A percentile compares a stretch with the other conserved stretches of the same genome.
Evolutionary conservation across 2,113 vertebrate genomes (phyloP).

Genomic region (Bothrops jararaca): DNA sequence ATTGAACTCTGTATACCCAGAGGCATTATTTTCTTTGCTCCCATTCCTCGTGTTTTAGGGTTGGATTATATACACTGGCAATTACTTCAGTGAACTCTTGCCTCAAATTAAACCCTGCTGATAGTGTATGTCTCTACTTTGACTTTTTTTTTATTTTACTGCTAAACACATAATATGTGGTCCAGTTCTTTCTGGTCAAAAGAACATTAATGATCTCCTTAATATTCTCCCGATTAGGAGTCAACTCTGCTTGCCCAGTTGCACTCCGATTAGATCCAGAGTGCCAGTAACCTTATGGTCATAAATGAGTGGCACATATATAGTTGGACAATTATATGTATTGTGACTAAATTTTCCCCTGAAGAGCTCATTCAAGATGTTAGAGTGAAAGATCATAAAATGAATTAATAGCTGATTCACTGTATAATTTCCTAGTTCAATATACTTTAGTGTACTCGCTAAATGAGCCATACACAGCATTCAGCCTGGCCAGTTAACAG

Average conservation of each 20-base stretch:
- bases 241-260: constrained; percentile 47
- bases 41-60: background rate
- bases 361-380: constrained; percentile 82
- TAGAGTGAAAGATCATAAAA: constrained; percentile 85
- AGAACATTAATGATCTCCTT: constrained; percentile 7
- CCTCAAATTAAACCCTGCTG: background rate
- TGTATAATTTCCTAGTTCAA: constrained; percentile 90
- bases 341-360: constrained; percentile 81
- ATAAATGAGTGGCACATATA: constrained; percentile 65
- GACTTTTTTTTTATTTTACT: background rate
- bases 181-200: background rate
- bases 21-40: background rate
- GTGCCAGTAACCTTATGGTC: constrained; percentile 43
- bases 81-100: background rate
- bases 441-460: constrained; percentile 84
- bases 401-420: constrained; percentile 86
- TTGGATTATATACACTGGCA: background rate
- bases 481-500: constrained; percentile 80
- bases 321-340: constrained; percentile 78
- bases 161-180: background rate
- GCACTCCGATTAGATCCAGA: constrained; percentile 41
- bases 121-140: background rate
- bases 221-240: constrained; percentile 17
- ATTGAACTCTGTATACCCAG: background rate
- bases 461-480: constrained; percentile 84